Base-by-base conservation (phyloP, 2,797 vertebrate species). In the Babyrousa celebensis region DNA sequence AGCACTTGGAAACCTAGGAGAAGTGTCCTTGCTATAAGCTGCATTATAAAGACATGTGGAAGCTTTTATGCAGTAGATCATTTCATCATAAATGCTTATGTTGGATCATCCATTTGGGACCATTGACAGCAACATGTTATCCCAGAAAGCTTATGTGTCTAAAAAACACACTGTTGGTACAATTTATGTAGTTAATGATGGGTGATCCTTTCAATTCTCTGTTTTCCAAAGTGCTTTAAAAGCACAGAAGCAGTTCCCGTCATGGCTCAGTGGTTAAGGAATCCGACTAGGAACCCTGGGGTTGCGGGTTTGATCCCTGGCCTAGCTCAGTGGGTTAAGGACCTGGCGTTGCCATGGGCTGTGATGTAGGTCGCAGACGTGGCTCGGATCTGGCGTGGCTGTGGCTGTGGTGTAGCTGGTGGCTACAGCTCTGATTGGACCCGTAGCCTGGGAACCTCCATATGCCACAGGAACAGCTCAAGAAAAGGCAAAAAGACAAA, bases 181-280 rank as follows among this genome's bases (percentile, higher is more conserved):
- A 21, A 20, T 74, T 67, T 65, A 52, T 84, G 65, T 68, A 36
- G 58, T 70, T 82, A 70, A 79, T 60, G 54, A 58, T 11, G 3
- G 54, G 1, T 54, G 14, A 12, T 67, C 92, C 74, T 88, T 60
- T 58, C 36, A 36, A 29, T 36, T 43, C 29, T 91, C 8, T 85
- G n/a, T 88, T 52, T 92, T 58, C 65, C 32, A 91, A 32, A 87
- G 62, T 77, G 56, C 70, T 78, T 89, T 93, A n/a, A 93, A 8
- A 83, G 48, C 43, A 29, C 17, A 2, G 1, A 36, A 36, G 36
- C 3, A 36, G 36, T 36, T 36, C 36, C 36, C 36, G 36, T 36
- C 36, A 36, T 36, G 36, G 36, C 36, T 36, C 36, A 36, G 36
- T 36, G 36, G 36, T 36, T 36, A 36, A 36, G 3, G 36, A 36